Evolutionary conservation across 2,113 vertebrate species (phyloP).

Genomic region (Synchiropus splendidus): DNA sequence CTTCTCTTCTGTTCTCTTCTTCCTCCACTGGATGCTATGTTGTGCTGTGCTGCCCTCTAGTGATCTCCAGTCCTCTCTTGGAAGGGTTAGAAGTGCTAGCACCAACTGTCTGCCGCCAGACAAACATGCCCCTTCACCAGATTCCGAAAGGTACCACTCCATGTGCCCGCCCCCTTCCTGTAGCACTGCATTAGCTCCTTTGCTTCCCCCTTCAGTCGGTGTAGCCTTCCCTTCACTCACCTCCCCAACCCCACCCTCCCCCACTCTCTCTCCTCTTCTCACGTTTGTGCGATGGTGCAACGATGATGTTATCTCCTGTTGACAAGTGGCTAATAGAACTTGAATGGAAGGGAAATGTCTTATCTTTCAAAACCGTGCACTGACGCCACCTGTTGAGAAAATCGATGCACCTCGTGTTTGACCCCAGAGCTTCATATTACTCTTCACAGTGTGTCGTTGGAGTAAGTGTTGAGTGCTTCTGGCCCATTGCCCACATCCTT

Average conservation of each 20-base stretch:
- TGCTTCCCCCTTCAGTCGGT: conserved; percentile 7
- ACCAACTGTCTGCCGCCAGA: conserved; percentile 99
- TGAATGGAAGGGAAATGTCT: no score
- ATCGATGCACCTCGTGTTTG: no score
- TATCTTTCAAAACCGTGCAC: no score
- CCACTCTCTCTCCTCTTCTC: neutral
- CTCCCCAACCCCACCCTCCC: neutral
- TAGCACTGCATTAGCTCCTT: conserved; percentile 14
- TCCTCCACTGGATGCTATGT: conserved; percentile 72
- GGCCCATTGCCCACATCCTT: no score
- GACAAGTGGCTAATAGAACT: no score
- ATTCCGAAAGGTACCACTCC: conserved; percentile 95
- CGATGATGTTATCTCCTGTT: neutral
- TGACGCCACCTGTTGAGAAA: no score
- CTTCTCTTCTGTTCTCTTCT: conserved; percentile 41
- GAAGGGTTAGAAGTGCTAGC: conserved; percentile 98
- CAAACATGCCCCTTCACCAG: conserved; percentile 94
- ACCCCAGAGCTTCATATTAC: no score
- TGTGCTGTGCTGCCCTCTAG: conserved; percentile 79
- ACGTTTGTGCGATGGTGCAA: conserved; percentile 5
- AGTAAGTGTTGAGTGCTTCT: no score
- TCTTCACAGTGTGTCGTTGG: no score
- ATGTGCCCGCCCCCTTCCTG: conserved; percentile 65
- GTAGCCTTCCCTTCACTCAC: conserved; percentile 1
- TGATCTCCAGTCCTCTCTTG: conserved; percentile 96